These are phyloP conservation scores for Halichoerus grypus DNA, from an alignment of 2,113 vertebrate species.

Conservation along the genomic window DNA sequence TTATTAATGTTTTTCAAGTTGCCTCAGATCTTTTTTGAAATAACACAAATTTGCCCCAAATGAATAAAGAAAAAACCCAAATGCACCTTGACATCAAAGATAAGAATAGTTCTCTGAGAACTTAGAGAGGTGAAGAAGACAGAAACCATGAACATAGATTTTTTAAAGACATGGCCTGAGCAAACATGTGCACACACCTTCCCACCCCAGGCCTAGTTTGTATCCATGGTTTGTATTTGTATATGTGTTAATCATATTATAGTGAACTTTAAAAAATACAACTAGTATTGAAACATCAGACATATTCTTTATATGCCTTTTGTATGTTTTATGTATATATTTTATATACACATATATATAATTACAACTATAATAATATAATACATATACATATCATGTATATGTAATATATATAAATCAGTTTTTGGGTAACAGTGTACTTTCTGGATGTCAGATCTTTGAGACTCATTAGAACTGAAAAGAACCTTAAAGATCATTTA, in stretches of 20 bases:
- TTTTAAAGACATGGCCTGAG: not conserved
- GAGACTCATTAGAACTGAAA: constrained; percentile 2
- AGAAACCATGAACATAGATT: not conserved
- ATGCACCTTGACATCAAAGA: not conserved
- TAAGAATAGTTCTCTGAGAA: not conserved
- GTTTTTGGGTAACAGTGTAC: not conserved
- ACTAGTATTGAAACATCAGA: not conserved
- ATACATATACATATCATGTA: not conserved
- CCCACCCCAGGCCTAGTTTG: not conserved
- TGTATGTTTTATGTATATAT: not conserved
- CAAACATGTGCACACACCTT: not conserved
- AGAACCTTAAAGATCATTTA: not conserved
- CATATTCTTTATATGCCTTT: not conserved
- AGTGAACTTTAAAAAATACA: not conserved
- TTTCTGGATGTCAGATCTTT: constrained; percentile 20
- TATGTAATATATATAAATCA: not conserved
- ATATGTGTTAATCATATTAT: not conserved
- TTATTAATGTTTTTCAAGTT: not conserved
- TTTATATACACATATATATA: not conserved
- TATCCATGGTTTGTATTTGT: not conserved
- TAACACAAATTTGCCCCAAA: not conserved
- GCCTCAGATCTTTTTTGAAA: not conserved
- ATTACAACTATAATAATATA: not conserved
- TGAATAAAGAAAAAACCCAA: not conserved
- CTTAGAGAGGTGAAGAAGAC: not conserved